Evolutionary conservation across 2,888 invertebrate genomes (phyloP).

Genomic region (Fragum whitleyi): DNA sequence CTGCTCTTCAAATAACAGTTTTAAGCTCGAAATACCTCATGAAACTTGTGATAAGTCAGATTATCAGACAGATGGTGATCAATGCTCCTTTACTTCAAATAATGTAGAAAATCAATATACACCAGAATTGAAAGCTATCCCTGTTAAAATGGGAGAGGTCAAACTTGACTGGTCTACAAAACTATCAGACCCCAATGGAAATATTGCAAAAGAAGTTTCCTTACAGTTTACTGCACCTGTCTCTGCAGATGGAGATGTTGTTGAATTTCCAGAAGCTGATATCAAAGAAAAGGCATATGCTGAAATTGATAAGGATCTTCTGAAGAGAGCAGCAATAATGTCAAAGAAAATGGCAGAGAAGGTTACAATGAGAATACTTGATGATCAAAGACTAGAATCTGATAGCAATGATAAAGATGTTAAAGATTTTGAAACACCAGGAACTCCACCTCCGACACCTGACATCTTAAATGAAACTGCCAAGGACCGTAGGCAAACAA

Average conservation of each 20-base stretch:
- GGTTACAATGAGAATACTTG: slow-evolving; percentile 30
- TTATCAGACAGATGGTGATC: too few relatives aligned
- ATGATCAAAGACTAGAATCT: slow-evolving; percentile 29
- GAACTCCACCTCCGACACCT: slow-evolving; percentile 1
- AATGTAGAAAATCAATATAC: background rate
- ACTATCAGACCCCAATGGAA: slow-evolving; percentile 18
- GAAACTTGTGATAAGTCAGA: too few relatives aligned
- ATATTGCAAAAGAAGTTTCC: slow-evolving; percentile 24
- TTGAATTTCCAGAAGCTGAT: background rate
- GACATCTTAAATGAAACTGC: background rate
- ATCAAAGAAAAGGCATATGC: slow-evolving; percentile 36
- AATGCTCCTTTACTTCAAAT: too few relatives aligned
- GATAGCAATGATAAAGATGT: background rate
- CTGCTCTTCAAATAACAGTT: too few relatives aligned
- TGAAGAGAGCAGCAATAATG: slow-evolving; percentile 57
- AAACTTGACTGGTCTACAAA: slow-evolving; percentile 51
- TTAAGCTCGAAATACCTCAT: too few relatives aligned
- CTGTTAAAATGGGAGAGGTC: slow-evolving; percentile 31
- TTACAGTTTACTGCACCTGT: slow-evolving; percentile 7
- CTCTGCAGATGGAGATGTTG: background rate
- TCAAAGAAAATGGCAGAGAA: slow-evolving; percentile 59
- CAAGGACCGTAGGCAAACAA: slow-evolving; percentile 44
- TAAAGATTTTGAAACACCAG: background rate
- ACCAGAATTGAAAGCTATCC: background rate
- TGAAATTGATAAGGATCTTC: slow-evolving; percentile 50